Evolutionary conservation across 2,888 invertebrate species (phyloP).

Genomic region (Labia minor): DNA sequence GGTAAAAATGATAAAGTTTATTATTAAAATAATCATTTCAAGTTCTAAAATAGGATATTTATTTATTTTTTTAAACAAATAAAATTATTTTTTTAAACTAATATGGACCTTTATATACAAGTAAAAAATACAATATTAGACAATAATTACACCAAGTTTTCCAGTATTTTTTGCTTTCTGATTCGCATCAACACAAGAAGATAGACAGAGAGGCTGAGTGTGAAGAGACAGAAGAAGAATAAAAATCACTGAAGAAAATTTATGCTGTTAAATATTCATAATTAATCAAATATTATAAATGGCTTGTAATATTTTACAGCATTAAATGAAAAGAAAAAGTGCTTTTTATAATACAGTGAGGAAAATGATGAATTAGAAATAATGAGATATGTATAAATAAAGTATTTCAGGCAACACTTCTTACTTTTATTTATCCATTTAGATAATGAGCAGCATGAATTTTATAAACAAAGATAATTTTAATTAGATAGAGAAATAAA

Average conservation of each 20-base stretch:
- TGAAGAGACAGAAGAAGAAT: constrained; percentile 14
- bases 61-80: too few relatives aligned
- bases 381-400: background rate
- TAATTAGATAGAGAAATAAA: too few relatives aligned
- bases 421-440: background rate
- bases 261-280: background rate
- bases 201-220: background rate
- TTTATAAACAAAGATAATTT: background rate
- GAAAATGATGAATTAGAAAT: background rate
- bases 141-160: constrained; percentile 2
- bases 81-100: too few relatives aligned
- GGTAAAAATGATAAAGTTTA: too few relatives aligned
- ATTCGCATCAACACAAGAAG: background rate
- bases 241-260: background rate
- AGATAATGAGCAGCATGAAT: background rate
- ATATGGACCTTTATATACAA: too few relatives aligned
- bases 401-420: background rate
- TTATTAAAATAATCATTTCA: too few relatives aligned
- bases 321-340: background rate
- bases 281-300: background rate
- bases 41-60: too few relatives aligned
- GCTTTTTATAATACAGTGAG: background rate
- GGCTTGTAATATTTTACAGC: background rate
- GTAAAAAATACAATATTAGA: background rate
- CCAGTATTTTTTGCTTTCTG: background rate